A percentile compares a stretch with the other conserved stretches of the same genome.
Conservation (phyloP, 2,888 invertebrate species). For the Exocentrus adspersus region DNA sequence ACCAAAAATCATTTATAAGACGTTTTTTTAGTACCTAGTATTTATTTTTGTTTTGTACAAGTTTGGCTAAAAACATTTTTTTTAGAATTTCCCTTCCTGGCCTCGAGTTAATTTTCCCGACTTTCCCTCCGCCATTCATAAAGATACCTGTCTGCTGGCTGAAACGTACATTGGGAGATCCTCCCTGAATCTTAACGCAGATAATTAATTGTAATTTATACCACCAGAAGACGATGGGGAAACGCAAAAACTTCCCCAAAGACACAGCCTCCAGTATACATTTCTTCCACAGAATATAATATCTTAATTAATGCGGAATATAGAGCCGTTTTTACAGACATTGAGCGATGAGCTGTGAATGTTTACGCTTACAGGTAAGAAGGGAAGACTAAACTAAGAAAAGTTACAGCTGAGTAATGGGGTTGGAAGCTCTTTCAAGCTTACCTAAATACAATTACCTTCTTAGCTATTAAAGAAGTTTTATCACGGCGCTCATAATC, state of each 20-base stretch:
- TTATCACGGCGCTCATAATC: too few species aligned
- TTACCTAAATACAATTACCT: neutral
- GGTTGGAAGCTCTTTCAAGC: too few species aligned
- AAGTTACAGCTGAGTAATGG: too few species aligned
- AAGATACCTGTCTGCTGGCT: conserved; percentile 4
- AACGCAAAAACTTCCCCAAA: neutral
- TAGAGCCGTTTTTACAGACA: too few species aligned
- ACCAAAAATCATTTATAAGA: too few species aligned
- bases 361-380: too few species aligned
- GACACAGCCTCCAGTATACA: neutral
- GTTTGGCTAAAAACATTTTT: neutral
- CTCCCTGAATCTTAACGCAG: conserved; percentile 5
- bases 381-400: too few species aligned
- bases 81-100: neutral
- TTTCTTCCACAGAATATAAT: neutral
- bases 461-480: neutral
- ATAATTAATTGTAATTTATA: conserved; percentile 7
- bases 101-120: neutral
- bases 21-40: too few species aligned
- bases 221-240: neutral
- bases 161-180: conserved; percentile 1
- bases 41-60: too few species aligned
- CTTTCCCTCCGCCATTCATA: neutral
- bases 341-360: too few species aligned
- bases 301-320: conserved; percentile 1